Evolutionary conservation across 2,113 vertebrate genomes (phyloP), one percentile per base, ranked within the genome.

Genomic region (Cinclus cinclus): DNA sequence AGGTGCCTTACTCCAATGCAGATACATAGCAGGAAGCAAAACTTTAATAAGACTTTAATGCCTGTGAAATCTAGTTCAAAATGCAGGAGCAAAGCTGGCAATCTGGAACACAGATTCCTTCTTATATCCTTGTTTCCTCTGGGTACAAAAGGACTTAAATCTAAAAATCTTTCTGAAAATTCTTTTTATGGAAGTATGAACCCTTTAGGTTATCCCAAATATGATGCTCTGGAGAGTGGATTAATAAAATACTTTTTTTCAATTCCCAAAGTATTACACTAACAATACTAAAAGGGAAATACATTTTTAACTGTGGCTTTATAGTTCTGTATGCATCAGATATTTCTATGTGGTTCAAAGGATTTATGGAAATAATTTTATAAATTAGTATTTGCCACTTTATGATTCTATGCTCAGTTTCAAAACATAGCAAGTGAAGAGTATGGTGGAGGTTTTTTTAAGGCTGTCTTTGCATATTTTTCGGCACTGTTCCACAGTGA

Each of bases 391-490:
- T 83, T 76, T 91, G 10, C 59, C 67, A 53, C 53, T 79, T 91
- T 77, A 60, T 53, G 28, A 75, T 49, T 79, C 53, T 47, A 20
- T 49, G 14, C 35, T 85, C 58, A 42, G 50, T 65, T 89, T 42
- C 8, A 62, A 69, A 90, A 70, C 73, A 94, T 56, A 91, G 53
- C 80, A 92, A 97, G 60, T 85, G 19, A 97, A 94, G 82, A 81
- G 16, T 77, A 76, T 23, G 13, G 56, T 89, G 68, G 31, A 56
- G 1, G 1, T 1, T 75, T 92, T 88, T 96, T 92, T 79, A 81
- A 93, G 92, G 46, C 37, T 94, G 92, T 87, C 47, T 76, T 95
- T 94, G 60, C 33, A 6, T 76, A 86, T 92, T 96, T 84, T 93
- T 80, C 46, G 91, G 69, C 90, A 46, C 13, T 80, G 37, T 90